Evolutionary conservation across 1,140 invertebrate species (phyloP).

Genomic region (Drosophila navojoa): DNA sequence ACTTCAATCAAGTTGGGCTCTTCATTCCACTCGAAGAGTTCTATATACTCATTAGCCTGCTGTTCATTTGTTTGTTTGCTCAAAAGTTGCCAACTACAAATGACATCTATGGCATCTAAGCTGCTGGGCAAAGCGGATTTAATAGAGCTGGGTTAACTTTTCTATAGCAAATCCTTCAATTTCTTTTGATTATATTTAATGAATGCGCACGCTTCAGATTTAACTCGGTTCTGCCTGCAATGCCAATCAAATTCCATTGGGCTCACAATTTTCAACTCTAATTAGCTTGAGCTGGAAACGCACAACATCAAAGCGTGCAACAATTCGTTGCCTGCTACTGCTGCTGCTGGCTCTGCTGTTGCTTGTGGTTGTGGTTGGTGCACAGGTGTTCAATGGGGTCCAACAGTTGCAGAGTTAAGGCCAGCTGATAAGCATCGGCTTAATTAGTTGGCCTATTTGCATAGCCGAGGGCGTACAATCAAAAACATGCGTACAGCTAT

Average conservation of each 20-base stretch:
- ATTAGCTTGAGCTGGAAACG: slow-evolving; percentile 1
- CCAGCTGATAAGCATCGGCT: slow-evolving; percentile 68
- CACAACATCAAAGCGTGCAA: slow-evolving; percentile 55
- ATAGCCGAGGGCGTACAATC: slow-evolving; percentile 58
- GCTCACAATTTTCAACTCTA: neutral
- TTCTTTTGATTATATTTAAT: too few relatives aligned
- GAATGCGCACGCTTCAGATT: too few relatives aligned
- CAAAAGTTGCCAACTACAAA: too few relatives aligned
- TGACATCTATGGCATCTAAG: too few relatives aligned
- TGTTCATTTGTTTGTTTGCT: too few relatives aligned
- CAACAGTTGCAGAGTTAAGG: slow-evolving; percentile 44
- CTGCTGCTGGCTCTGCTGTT: slow-evolving; percentile 18
- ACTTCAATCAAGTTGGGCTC: too few relatives aligned
- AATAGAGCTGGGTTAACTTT: too few relatives aligned
- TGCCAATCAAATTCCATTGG: neutral
- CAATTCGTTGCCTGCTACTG: slow-evolving; percentile 20
- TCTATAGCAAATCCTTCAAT: too few relatives aligned
- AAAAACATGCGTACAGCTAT: slow-evolving; percentile 70
- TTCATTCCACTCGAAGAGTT: too few relatives aligned
- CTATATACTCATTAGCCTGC: too few relatives aligned
- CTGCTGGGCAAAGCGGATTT: too few relatives aligned
- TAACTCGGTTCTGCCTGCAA: neutral
- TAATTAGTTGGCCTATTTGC: slow-evolving; percentile 76
- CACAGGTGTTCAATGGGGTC: slow-evolving; percentile 55
- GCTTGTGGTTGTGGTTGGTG: slow-evolving; percentile 7